These are phyloP conservation scores for Magallana ariakensis DNA, from an alignment of 1,140 invertebrate species.

Conservation along the genomic window DNA sequence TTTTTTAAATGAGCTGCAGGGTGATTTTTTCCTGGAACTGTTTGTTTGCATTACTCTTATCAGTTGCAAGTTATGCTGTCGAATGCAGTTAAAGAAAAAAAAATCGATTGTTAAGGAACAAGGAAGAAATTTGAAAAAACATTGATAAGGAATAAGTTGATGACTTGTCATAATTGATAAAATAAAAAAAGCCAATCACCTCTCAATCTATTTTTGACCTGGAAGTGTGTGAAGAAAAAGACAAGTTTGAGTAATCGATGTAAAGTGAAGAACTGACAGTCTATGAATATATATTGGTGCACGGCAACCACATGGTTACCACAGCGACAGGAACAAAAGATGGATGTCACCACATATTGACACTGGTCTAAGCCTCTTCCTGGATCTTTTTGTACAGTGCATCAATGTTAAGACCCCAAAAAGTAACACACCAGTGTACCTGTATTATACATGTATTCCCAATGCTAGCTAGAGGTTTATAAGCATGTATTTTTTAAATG, in stretches of 20 bases:
- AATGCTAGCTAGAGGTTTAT: no score
- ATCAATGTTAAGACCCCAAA: no score
- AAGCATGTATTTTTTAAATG: no score
- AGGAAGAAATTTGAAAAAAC: background rate
- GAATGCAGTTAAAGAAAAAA: no score
- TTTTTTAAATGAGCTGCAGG: no score
- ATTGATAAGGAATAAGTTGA: background rate
- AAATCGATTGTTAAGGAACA: background rate
- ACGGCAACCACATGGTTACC: background rate
- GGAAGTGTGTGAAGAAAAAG: slow-evolving; percentile 20
- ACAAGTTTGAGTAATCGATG: background rate
- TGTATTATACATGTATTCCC: no score
- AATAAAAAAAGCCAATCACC: background rate
- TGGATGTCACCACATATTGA: background rate
- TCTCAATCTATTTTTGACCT: slow-evolving; percentile 16
- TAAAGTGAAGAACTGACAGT: background rate
- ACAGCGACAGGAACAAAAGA: slow-evolving; percentile 12
- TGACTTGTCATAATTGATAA: background rate
- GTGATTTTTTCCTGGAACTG: background rate
- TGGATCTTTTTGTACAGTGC: no score
- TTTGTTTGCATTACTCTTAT: background rate
- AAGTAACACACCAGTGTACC: no score
- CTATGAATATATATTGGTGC: slow-evolving; percentile 2
- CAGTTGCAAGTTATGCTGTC: background rate
- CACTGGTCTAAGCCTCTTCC: no score